Base-by-base conservation (phyloP, 2,113 vertebrate genomes). In the Thalassoma bifasciatum region DNA sequence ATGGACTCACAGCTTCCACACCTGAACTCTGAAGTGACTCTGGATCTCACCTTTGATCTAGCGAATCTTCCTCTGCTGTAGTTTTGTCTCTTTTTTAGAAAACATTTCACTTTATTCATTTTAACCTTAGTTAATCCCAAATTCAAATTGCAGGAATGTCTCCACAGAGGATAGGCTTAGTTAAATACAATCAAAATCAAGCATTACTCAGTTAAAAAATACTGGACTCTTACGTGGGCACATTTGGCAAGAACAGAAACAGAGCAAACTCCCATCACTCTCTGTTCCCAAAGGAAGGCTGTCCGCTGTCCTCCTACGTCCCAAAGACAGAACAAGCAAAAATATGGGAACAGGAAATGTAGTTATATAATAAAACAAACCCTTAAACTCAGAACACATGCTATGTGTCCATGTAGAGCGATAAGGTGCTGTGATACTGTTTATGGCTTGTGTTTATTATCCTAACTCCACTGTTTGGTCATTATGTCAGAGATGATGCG, bases 401-500 rank as follows among this genome's bases (percentile, higher is more conserved):
- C 4, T 47, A 49, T 37, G 52, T 80, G 75, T 82, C 23, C 46
- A 38, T 44, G 50, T 65, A 16, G 5, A 22, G 14, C 13, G 51
- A 80, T 68, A 69, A 80, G 19, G 14, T 44, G n/a, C 64, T 66
- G 59, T 36, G 26, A 69, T 17, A 44, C 23, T 66, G 66, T 72
- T 13, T n/a, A 46, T 49, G 14, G 16, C 13, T 11, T 69, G 65
- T 62, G 50, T 73, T 52, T 58, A 24, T 70, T 75, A 42, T 62
- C 38, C 38, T 68, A 19, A 60, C 46, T 49, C 63, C 38, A 23
- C 10, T 37, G 42, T 54, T 76, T 70, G 46, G 30, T 50, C 22
- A 58, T 37, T 13, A 19, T 52, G 52, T 54, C 54, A 62, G 1
- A 53, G 52, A 19, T 46, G 44, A 46, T 46, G 16, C 5, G 22